Conservation (phyloP, 1,140 invertebrate species). For the Heliothis virescens region DNA sequence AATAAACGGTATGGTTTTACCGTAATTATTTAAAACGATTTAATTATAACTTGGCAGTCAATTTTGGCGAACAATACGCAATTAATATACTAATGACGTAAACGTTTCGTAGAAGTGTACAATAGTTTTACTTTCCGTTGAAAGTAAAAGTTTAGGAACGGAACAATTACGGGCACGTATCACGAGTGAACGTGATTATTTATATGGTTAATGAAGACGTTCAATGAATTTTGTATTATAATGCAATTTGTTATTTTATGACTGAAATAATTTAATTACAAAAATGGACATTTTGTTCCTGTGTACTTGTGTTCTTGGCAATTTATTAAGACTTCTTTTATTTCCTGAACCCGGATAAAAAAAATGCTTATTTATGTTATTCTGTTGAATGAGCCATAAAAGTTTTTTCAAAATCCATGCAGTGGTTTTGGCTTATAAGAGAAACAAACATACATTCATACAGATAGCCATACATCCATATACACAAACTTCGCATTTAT, state of each 20-base stretch:
- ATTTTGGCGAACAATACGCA: conserved; percentile 23
- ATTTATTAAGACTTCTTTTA: too few species aligned
- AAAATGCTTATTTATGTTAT: too few species aligned
- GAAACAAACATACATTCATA: too few species aligned
- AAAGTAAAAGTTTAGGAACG: conserved; percentile 58
- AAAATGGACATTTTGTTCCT: too few species aligned
- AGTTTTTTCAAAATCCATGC: too few species aligned
- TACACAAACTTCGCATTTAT: too few species aligned
- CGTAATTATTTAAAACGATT: neutral
- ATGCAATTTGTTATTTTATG: neutral
- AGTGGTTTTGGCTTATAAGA: too few species aligned
- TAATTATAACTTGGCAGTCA: neutral
- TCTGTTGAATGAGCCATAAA: too few species aligned
- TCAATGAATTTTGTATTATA: neutral
- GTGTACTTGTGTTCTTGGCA: too few species aligned
- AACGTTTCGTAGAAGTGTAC: conserved; percentile 5
- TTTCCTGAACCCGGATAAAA: too few species aligned
- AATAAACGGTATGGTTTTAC: neutral
- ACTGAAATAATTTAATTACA: too few species aligned
- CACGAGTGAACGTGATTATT: conserved; percentile 41
- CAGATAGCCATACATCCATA: too few species aligned
- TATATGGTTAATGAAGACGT: conserved; percentile 26
- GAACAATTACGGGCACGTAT: conserved; percentile 31
- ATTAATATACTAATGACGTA: neutral
- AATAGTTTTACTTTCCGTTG: conserved; percentile 55